phyloP scores from a whole-genome alignment of 2,797 vertebrate species.

The Melanogrammus aeglefinus region DNA sequence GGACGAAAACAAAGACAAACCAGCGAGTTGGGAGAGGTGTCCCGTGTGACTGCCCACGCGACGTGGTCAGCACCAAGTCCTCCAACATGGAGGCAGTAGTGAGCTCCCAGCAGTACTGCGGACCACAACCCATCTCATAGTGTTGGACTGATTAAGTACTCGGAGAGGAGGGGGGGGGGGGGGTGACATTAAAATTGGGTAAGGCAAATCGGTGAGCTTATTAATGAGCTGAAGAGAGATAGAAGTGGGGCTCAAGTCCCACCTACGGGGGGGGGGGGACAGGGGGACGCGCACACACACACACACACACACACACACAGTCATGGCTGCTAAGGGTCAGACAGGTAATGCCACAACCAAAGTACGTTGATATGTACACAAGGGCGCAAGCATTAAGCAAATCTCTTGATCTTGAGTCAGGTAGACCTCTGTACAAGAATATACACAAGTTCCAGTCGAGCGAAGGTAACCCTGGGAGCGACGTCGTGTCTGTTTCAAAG shows the following conservation, averaged over 20 bases:
- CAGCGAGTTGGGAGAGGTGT: slow-evolving; percentile 57
- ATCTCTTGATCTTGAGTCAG: slow-evolving; percentile 56
- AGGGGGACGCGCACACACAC: background rate
- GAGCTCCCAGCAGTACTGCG: slow-evolving; percentile 39
- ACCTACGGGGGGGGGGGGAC: slow-evolving; percentile 39
- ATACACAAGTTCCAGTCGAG: slow-evolving; percentile 62
- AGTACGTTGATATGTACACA: slow-evolving; percentile 65
- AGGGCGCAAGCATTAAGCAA: slow-evolving; percentile 56
- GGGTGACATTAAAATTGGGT: slow-evolving; percentile 66
- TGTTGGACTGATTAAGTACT: slow-evolving; percentile 65
- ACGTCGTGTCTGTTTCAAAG: slow-evolving; percentile 43
- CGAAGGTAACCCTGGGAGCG: slow-evolving; percentile 67
- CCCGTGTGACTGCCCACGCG: slow-evolving; percentile 60
- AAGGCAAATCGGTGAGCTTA: slow-evolving; percentile 82
- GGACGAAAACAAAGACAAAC: slow-evolving; percentile 48
- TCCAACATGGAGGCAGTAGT: slow-evolving; percentile 50
- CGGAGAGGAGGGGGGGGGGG: slow-evolving; percentile 34
- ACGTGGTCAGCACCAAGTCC: slow-evolving; percentile 54
- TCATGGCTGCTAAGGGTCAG: slow-evolving; percentile 59
- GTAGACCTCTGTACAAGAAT: slow-evolving; percentile 56
- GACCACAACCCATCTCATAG: slow-evolving; percentile 53
- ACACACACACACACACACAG: slow-evolving; percentile 10
- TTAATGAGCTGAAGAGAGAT: slow-evolving; percentile 70
- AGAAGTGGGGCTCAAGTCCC: slow-evolving; percentile 59
- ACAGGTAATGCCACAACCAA: slow-evolving; percentile 62